Conservation (phyloP, 1,140 invertebrate species). For the Ruditapes philippinarum region DNA sequence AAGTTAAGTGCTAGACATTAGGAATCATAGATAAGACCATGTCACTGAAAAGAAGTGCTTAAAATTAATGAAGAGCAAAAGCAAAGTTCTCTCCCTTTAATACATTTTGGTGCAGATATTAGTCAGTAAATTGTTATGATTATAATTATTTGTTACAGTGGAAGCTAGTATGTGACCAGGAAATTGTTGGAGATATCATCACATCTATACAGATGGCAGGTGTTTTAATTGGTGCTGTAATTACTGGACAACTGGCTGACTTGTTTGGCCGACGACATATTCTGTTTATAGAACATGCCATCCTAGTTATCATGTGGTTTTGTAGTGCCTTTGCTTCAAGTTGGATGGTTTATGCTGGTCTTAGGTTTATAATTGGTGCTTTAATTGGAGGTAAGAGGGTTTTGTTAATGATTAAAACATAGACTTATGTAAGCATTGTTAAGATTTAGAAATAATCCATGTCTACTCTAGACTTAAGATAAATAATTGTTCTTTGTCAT, state of each 20-base stretch:
- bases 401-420: no score
- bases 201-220: conserved; percentile 81
- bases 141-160: conserved; percentile 76
- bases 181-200: conserved; percentile 72
- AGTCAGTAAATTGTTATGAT: no score
- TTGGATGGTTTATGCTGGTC: conserved; percentile 79
- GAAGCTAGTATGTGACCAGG: conserved; percentile 74
- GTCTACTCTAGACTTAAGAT: no score
- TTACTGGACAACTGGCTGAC: conserved; percentile 80
- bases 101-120: no score
- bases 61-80: no score
- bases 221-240: conserved; percentile 76
- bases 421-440: no score
- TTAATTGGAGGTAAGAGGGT: conserved; percentile 76
- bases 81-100: no score
- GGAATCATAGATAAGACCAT: no score
- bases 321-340: conserved; percentile 73
- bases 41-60: no score
- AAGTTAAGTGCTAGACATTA: no score
- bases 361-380: conserved; percentile 77
- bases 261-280: conserved; percentile 78
- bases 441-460: no score
- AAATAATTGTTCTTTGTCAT: no score
- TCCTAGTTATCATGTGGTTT: conserved; percentile 76
- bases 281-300: conserved; percentile 74